A percentile compares a stretch with the other conserved stretches of the same genome.
Evolutionary conservation across 2,113 vertebrate species (phyloP).

Genomic region (Serilophus lunatus): DNA sequence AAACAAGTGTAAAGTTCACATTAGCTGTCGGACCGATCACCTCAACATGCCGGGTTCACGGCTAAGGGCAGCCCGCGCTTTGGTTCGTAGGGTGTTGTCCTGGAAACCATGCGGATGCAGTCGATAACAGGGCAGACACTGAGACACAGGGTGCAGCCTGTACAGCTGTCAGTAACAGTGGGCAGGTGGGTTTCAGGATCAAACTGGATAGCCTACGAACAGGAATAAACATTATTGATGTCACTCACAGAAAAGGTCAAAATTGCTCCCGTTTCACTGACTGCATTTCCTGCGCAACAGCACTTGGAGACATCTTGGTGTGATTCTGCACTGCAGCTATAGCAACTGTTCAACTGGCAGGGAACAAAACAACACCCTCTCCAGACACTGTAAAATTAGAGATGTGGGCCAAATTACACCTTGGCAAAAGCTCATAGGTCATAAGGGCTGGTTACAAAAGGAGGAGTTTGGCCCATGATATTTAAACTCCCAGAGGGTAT

Average conservation of each 20-base stretch:
- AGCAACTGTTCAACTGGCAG: conserved; percentile 53
- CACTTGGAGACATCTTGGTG: neutral
- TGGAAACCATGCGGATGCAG: conserved; percentile 93
- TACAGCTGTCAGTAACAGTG: conserved; percentile 83
- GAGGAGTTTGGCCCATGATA: neutral
- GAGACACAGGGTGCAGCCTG: conserved; percentile 89
- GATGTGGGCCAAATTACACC: neutral
- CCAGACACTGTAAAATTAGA: neutral
- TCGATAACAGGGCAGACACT: conserved; percentile 93
- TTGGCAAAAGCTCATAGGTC: neutral
- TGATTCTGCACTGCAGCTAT: conserved; percentile 20
- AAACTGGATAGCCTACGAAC: conserved; percentile 88
- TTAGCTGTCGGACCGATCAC: conserved; percentile 29
- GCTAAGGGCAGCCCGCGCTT: conserved; percentile 86
- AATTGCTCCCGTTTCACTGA: neutral
- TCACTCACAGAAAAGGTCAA: conserved; percentile 43
- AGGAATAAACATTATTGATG: conserved; percentile 61
- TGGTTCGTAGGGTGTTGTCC: conserved; percentile 83
- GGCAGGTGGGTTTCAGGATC: conserved; percentile 89
- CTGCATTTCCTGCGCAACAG: neutral
- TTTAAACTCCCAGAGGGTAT: neutral
- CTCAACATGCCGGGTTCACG: conserved; percentile 73
- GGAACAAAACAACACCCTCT: neutral
- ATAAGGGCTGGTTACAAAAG: neutral
- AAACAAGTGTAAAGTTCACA: conserved; percentile 3